Evolutionary conservation across 2,797 vertebrate genomes (phyloP), one percentile per base, ranked within the genome.

Genomic region (Peromyscus attwateri): DNA sequence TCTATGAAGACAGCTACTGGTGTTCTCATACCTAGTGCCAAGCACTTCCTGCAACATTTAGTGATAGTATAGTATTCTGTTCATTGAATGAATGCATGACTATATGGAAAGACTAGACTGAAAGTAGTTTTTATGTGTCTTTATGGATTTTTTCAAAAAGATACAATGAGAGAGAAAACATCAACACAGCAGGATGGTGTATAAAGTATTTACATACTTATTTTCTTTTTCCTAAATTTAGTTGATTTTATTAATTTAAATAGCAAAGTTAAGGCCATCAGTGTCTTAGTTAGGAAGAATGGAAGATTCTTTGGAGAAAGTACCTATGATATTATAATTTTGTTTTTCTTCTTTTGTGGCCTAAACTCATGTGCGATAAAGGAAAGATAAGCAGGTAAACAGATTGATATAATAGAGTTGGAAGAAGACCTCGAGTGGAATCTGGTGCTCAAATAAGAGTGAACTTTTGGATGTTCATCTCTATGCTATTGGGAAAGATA

Each of bases 111-210:
- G 71, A 57, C 27, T 66, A 49, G 37, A 55, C 27, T 62, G 80
- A 87, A 96, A 89, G 75, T 88, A 64, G 14, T 91, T 83, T 92
- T 94, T 76, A 9, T 71, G 25, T 87, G 23, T 76, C 14, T 87
- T 6, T 1, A 37, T 52, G 60, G 27, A 19, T 84, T 16, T 93
- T 75, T 34, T 8, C 14, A 64, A 23, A 89, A 81, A 77, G 34
- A 46, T 34, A 49, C 2, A 49, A 14, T 43, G 4, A 43, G 16
- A 68, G 37, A 87, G 68, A 60, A 95, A 89, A 55, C 25, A n/a
- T n/a, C 8, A 43, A 52, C 52, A 52, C 25, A 62, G 37, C 25
- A 95, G 77, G 4, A 34, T 62, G 4, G 34, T 82, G 1, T 43
- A 23, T 16, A 12, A 57, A 73, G 3, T 23, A 46, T 62, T 84